These are phyloP conservation scores for Thamnaconus septentrionalis DNA, from an alignment of 2,113 vertebrate species.

Conservation along the genomic window DNA sequence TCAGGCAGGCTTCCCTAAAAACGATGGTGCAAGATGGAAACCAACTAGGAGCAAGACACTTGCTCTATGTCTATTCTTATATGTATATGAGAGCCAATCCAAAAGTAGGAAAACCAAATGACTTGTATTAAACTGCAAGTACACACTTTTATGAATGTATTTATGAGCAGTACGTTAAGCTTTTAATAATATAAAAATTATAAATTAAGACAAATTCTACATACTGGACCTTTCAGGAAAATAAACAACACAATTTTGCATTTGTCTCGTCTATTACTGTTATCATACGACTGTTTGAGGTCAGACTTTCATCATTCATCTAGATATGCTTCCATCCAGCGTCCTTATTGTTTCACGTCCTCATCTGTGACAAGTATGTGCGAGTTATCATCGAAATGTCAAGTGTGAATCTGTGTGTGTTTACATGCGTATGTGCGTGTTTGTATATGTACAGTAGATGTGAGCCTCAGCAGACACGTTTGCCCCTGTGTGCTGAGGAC, in stretches of 20 bases:
- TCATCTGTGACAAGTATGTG: neutral
- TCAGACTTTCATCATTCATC: neutral
- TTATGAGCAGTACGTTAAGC: no score
- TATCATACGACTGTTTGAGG: neutral
- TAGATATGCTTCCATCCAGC: neutral
- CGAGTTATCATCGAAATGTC: neutral
- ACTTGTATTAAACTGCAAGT: no score
- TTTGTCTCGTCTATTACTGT: no score
- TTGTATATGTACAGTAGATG: slow-evolving; percentile 28
- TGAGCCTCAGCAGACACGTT: slow-evolving; percentile 48
- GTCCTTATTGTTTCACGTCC: neutral
- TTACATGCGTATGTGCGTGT: slow-evolving; percentile 29
- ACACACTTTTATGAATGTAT: no score
- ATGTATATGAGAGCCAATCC: no score
- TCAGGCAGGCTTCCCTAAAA: no score
- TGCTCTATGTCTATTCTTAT: no score
- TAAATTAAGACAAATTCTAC: no score
- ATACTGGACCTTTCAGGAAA: neutral
- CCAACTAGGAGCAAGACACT: no score
- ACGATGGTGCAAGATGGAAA: no score
- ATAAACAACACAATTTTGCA: neutral
- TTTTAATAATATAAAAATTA: no score
- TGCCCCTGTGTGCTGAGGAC: slow-evolving; percentile 43
- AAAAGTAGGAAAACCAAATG: no score
- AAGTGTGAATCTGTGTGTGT: slow-evolving; percentile 31